Conservation (phyloP, 2,113 vertebrate species). For the Gallinago jamesoni region DNA sequence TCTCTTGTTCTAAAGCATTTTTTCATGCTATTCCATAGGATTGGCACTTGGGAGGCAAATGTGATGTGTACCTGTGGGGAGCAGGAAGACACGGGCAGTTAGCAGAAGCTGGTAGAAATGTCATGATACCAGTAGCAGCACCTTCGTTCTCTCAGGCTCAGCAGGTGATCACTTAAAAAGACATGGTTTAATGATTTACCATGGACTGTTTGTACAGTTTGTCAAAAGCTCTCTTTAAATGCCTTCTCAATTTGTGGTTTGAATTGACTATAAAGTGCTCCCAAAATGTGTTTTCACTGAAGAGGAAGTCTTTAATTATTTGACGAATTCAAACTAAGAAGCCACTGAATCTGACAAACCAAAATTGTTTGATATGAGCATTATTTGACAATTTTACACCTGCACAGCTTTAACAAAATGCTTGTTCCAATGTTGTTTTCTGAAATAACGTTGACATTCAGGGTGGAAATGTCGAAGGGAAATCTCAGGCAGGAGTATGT, state of each 20-base stretch:
- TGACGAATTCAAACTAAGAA: background rate
- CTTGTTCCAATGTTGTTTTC: background rate
- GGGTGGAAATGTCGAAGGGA: background rate
- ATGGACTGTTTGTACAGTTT: background rate
- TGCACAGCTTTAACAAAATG: background rate
- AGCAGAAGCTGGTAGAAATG: slow-evolving; percentile 94
- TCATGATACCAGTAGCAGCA: slow-evolving; percentile 88
- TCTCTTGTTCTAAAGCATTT: background rate
- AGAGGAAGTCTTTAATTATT: background rate
- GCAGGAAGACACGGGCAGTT: slow-evolving; percentile 94
- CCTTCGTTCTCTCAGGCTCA: slow-evolving; percentile 95
- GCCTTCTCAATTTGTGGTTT: background rate
- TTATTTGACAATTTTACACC: background rate
- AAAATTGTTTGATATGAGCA: background rate
- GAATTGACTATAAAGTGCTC: background rate
- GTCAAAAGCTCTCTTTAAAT: background rate
- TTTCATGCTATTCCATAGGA: slow-evolving; percentile 75
- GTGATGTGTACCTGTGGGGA: slow-evolving; percentile 93
- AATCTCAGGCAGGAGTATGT: background rate
- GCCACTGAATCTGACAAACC: background rate
- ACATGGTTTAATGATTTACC: background rate
- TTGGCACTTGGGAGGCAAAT: slow-evolving; percentile 97
- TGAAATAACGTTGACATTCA: background rate
- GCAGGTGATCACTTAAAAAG: slow-evolving; percentile 77
- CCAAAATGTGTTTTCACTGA: background rate